Base-by-base conservation (phyloP, 2,888 invertebrate species). In the Agriopis marginaria region DNA sequence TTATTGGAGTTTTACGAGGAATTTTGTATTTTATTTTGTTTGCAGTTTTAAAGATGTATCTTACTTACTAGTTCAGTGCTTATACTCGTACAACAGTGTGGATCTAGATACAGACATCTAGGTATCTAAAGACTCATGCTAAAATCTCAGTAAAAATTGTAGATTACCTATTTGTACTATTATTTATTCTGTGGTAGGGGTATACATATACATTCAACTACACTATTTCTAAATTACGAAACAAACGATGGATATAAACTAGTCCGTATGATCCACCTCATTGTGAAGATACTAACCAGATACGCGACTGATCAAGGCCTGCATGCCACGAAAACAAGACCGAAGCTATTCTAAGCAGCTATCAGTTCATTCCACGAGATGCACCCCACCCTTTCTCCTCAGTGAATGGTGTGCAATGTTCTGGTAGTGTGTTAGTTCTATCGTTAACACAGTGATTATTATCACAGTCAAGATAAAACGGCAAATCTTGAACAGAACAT, bases 331-430 rank as follows among this genome's bases (percentile, higher is more conserved):
- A 39, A 10, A 17, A 55, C 47, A 44, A 54, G 63, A 45, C 17
- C 55, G n/a, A 47, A 49, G 61, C 66, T 60, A 42, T 63, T 51
- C 42, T 58, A 64, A 51, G 56, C 62, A 50, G 51, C 61, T 53
- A n/a, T 47, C 23, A 23, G 12, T 45, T 58, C 17, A 45, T 32
- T 45, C 45, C 32, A 58, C 9, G 12, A 56, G 56, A 58, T 12
- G 14, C 14, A 10, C 23, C 4, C 4, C 11, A 12, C 45, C 2
- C n/a, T 45, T 42, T 12, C 11, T 53, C 7, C 53, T 39, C 12
- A 12, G 14, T 39, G 12, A 7, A 53, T 12, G 12, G 12, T 39
- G 32, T 32, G 12, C 32, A 12, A 53, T 23, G 0, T 23, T 51
- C 10, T 17, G 10, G 10, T 23, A 51, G 23, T 17, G 17, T 17